Base-by-base conservation (phyloP, 2,888 invertebrate genomes). In the Drosophila robusta region DNA sequence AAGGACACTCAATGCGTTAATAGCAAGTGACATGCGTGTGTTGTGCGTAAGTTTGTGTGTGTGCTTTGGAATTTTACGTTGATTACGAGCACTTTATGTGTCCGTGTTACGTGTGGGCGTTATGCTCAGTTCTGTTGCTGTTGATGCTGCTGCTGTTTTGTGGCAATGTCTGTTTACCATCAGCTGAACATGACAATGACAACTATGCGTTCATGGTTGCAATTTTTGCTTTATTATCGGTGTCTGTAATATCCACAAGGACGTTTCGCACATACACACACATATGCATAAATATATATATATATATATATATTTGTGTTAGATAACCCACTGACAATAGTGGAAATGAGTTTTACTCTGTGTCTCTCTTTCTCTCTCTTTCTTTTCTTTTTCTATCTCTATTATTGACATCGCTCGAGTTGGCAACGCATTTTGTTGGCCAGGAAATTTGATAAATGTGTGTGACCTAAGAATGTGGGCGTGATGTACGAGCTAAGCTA, bases 1-100 rank as follows among this genome's bases (percentile, higher is more conserved):
- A 62, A 75, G 79, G 79, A 75, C 79, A 78, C 61, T 78, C 79
- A 69, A 56, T 78, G 75, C 75, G 69, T 75, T 75, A 74, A 78
- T 75, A 46, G 75, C 75, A 54, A 60, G 60, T 78, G 69, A 74
- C 78, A 78, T 57, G 60, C 57, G 50, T 42, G 12, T 39, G 50
- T 38, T 12, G 6, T 34, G 22, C 39, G 36, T 58, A 41, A 51
- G 72, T 47, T 49, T 57, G 57, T 57, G 57, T 72, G 70, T 75
- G 78, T 67, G 75, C 46, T 61, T 58, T 80, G 80, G 78, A 86
- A 81, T 86, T 82, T 83, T 78, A 86, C 81, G 82, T 83, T 88
- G 82, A 83, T 88, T 88, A 83, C 82, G 74, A 88, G 89, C 84
- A 88, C 81, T 82, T 82, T 82, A 86, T 88, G 82, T 65, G 70